Conservation (phyloP, 2,113 vertebrate species). For the Pyxicephalus adspersus region DNA sequence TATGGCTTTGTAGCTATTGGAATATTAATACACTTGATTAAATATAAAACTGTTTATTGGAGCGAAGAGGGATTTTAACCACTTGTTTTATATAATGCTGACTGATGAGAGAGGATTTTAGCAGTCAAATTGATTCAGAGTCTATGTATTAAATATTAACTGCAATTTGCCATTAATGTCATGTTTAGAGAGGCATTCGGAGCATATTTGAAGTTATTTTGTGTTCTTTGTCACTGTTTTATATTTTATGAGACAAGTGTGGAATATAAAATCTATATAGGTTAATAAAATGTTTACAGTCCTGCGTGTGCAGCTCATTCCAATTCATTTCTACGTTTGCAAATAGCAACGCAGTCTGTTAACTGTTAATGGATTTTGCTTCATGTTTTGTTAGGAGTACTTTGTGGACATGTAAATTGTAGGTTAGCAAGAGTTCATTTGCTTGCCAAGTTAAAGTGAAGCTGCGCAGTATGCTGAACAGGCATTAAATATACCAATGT, state of each 20-base stretch:
- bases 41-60: constrained; percentile 49
- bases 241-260: constrained; percentile 25
- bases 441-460: too few relatives aligned
- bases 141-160: constrained; percentile 21
- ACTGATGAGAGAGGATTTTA: constrained; percentile 25
- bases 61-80: constrained; percentile 17
- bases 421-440: not conserved
- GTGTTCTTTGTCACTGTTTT: constrained; percentile 41
- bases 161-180: constrained; percentile 40
- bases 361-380: not conserved
- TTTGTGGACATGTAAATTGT: not conserved
- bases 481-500: too few relatives aligned
- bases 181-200: constrained; percentile 24
- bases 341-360: not conserved
- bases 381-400: not conserved
- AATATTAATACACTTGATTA: constrained; percentile 55
- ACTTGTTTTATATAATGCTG: constrained; percentile 34
- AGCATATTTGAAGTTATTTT: constrained; percentile 14
- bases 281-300: constrained; percentile 42
- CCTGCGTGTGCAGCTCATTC: not conserved
- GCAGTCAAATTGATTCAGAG: constrained; percentile 34
- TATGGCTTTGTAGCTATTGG: constrained; percentile 42
- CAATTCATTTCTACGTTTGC: not conserved
- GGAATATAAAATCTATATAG: constrained; percentile 22
- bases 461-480: too few relatives aligned